Base-by-base conservation (phyloP, 37 sponge, comb jelly and placozoan species). In the Geodia barretti region DNA sequence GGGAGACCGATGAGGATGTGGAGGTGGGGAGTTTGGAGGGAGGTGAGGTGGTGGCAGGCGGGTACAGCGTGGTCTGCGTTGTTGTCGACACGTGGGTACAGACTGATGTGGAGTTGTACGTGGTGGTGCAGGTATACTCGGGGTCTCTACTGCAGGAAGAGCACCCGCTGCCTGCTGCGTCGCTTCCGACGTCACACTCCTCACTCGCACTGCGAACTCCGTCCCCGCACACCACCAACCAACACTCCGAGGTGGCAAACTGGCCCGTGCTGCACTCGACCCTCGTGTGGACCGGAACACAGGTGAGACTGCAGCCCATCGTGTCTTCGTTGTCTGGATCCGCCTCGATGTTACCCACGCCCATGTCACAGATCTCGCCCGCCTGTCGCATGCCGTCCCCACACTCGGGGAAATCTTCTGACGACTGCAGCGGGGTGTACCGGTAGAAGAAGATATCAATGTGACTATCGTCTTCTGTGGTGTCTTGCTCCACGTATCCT, bases 321-420 rank as follows among this genome's bases (percentile, higher is more conserved):
- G 3, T 3, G 36, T 59, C 25, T 2, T 3, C 35, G 9, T 1
- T 26, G 31, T 40, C 17, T 1, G 7, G 9, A 30, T 54, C 65
- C 2, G 31, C 67, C 30, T 14, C 41, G 11, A 24, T 33, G 26
- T 65, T 68, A 20, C 41, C 32, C 0, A 67, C 64, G 17, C 68
- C 78, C 9, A 29, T 39, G 41, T 92, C 93, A 82, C 93, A 92
- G 41, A 66, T 24, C 62, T 92, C 93, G 41, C 72, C 81, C 0
- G 86, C 86, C 17, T 92, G 82, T 39, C 89, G 76, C 21, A 37
- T 4, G 0, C 93, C 93, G 71, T 92, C 81, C 0, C 93, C 93
- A 78, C 93, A 92, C 20, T 30, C 24, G 25, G 80, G 62, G 21
- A 21, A 2, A 21, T 63, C 62, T 20, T 76, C 64, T 3, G 1